Base-by-base conservation (phyloP, 2,797 vertebrate species). In the Spheniscus humboldti region DNA sequence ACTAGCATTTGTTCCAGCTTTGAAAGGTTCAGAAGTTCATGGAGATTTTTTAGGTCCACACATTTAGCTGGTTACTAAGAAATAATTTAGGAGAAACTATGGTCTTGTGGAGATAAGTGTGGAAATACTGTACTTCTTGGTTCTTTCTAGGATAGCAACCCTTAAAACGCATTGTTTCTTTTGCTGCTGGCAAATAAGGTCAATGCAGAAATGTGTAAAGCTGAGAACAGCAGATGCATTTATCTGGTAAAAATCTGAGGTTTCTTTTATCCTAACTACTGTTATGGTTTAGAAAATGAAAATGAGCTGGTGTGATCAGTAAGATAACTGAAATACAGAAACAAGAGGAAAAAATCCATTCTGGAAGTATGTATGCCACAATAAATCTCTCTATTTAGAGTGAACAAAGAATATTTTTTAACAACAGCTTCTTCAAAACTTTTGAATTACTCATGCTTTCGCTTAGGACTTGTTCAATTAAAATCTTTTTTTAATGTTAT, bases 201-300 rank as follows among this genome's bases (percentile, higher is more conserved):
- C 74, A 91, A 53, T 84, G 80, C 31, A 96, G 55, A 94, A 95
- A 91, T 41, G 35, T 3, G 6, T 75, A 91, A 89, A 95, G 63
- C 72, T 78, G 56, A 89, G 63, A 91, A 73, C 7, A 85, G 43
- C 80, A 77, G 53, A 88, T n/a, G 30, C 12, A 68, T 69, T 75
- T 75, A 25, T 59, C 35, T 69, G 33, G 23, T 85, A 73, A 74
- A 33, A 79, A 82, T 75, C 33, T 37, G 60, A 68, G n/a, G 19
- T 86, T 86, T 80, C 63, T 95, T 94, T 94, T 86, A 90, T 84
- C 69, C 31, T 47, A 88, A 53, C n/a, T 79, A 62, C 14, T 77
- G 31, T 63, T 74, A 80, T 67, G 60, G 60, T 91, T 93, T 93
- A 86, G 53, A 90, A 94, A 95, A 91, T 75, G 25, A 80, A 88